phyloP scores from a whole-genome alignment of 2,113 vertebrate species.

The Willisornis vidua region DNA sequence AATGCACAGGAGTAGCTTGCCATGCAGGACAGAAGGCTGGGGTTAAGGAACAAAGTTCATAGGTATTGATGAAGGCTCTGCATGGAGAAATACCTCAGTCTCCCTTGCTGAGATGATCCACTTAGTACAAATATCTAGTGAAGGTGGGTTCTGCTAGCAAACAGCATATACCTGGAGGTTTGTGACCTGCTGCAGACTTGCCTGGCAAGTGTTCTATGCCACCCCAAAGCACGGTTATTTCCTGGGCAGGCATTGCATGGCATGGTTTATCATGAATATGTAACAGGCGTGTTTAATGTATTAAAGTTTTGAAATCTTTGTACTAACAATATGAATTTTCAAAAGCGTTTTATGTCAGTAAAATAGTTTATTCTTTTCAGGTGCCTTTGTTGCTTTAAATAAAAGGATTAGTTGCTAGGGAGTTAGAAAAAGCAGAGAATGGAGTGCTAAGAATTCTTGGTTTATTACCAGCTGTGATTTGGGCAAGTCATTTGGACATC shows the following conservation, averaged over 20 bases:
- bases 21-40: neutral
- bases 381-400: neutral
- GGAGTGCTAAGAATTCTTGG: neutral
- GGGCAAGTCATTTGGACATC: neutral
- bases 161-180: neutral
- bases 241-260: slow-evolving; percentile 13
- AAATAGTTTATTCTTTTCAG: neutral
- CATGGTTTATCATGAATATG: neutral
- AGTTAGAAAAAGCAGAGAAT: neutral
- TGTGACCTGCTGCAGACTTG: neutral
- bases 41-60: neutral
- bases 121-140: neutral
- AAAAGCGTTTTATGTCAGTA: neutral
- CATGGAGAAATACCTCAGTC: neutral
- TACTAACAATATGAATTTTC: neutral
- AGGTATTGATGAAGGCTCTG: neutral
- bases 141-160: neutral
- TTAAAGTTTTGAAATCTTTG: neutral
- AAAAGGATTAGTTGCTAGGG: neutral
- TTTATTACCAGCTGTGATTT: neutral
- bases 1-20: neutral
- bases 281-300: slow-evolving; percentile 8
- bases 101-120: neutral
- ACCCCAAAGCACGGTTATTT: neutral
- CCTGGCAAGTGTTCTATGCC: neutral